A percentile compares a stretch with the other conserved stretches of the same genome.
Evolutionary conservation across 2,888 invertebrate genomes (phyloP).

Genomic region (Standfussiana lucernea): DNA sequence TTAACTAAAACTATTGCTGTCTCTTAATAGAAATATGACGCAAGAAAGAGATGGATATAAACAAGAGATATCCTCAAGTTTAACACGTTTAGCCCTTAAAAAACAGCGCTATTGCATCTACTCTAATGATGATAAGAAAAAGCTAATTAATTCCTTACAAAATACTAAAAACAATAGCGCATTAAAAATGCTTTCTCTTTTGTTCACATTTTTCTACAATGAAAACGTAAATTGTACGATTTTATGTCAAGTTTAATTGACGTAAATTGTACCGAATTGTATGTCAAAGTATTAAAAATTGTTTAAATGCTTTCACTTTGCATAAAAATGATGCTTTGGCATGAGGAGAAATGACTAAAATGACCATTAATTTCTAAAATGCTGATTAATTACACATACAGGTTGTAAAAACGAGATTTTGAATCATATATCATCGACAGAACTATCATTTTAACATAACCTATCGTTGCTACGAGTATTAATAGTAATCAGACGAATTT

Average conservation of each 20-base stretch:
- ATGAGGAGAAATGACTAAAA: conserved; percentile 23
- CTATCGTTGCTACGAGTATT: conserved; percentile 25
- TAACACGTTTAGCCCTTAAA: neutral
- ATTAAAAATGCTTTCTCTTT: conserved; percentile 45
- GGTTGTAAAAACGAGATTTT: conserved; percentile 46
- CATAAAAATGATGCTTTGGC: conserved; percentile 24
- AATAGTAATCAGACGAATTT: conserved; percentile 26
- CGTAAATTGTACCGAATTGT: conserved; percentile 31
- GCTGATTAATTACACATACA: conserved; percentile 46
- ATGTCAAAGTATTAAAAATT: conserved; percentile 22
- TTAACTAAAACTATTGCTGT: neutral
- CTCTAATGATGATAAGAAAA: neutral
- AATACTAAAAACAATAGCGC: conserved; percentile 28
- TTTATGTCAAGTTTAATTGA: conserved; percentile 35
- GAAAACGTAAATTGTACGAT: conserved; percentile 9
- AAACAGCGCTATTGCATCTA: neutral
- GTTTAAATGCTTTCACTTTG: conserved; percentile 56
- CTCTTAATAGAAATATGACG: neutral
- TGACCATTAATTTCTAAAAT: conserved; percentile 49
- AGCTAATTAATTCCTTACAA: conserved; percentile 32
- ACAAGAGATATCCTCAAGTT: neutral
- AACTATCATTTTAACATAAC: conserved; percentile 43
- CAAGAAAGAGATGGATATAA: neutral
- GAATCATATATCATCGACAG: conserved; percentile 49
- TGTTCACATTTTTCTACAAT: conserved; percentile 15